Conservation (phyloP, 1,140 invertebrate species). For the Armadillidium nasatum region DNA sequence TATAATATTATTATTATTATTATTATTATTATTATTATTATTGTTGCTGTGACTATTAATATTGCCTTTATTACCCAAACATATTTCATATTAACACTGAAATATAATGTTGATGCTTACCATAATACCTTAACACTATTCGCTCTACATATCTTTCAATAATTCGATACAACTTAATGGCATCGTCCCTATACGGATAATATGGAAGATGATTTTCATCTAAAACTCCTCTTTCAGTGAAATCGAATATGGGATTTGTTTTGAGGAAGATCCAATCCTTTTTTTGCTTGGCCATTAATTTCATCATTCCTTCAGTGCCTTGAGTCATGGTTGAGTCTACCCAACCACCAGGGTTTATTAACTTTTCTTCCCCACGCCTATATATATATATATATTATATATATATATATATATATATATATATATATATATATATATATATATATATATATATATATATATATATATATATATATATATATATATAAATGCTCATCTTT, state of each 20-base stretch:
- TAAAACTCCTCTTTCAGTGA: constrained; percentile 47
- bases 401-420: background rate
- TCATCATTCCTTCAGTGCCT: constrained; percentile 52
- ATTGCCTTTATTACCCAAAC: too few species aligned
- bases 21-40: too few species aligned
- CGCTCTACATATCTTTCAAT: constrained; percentile 52
- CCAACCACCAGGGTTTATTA: constrained; percentile 53
- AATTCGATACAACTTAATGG: constrained; percentile 49
- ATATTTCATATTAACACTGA: too few species aligned
- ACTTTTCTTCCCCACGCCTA: constrained; percentile 51
- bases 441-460: constrained; percentile 7
- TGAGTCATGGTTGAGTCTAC: constrained; percentile 54
- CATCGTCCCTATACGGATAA: constrained; percentile 56
- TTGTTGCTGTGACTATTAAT: too few species aligned
- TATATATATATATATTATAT: background rate
- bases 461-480: background rate
- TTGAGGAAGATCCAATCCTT: constrained; percentile 47
- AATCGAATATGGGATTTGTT: constrained; percentile 47
- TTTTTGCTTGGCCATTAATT: constrained; percentile 49
- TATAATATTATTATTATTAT: too few species aligned
- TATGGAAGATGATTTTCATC: constrained; percentile 51
- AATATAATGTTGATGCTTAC: constrained; percentile 46
- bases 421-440: background rate
- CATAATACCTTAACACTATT: constrained; percentile 51
- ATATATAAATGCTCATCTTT: background rate